Evolutionary conservation across 2,113 vertebrate genomes (phyloP).

Genomic region (Rhinoderma darwinii): DNA sequence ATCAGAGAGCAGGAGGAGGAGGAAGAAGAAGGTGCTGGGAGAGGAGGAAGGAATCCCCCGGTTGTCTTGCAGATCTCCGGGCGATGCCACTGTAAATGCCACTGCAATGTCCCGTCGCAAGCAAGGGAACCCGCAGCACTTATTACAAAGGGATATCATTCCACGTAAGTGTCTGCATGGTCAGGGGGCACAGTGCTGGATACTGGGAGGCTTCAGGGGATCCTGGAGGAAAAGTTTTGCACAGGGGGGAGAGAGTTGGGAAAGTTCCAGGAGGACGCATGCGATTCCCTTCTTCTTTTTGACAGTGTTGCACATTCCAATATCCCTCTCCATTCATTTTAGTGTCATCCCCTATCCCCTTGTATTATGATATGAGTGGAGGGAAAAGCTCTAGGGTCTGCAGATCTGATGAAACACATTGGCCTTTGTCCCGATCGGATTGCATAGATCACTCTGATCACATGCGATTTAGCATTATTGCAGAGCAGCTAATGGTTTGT

Average conservation of each 20-base stretch:
- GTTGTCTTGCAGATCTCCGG: conserved; percentile 86
- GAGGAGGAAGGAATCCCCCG: conserved; percentile 79
- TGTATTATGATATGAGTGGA: too few species aligned
- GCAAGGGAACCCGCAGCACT: conserved; percentile 99
- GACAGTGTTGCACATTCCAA: conserved; percentile 13
- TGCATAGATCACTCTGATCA: neutral
- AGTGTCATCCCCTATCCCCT: neutral
- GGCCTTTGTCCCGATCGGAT: neutral
- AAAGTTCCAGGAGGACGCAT: conserved; percentile 35
- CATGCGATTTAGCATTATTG: neutral
- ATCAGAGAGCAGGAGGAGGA: conserved; percentile 62
- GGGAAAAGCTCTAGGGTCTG: neutral
- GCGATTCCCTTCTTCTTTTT: neutral
- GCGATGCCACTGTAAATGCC: conserved; percentile 98
- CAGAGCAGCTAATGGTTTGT: neutral
- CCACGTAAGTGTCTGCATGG: conserved; percentile 83
- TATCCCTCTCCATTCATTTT: neutral
- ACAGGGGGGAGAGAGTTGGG: conserved; percentile 31
- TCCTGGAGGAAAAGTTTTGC: conserved; percentile 10
- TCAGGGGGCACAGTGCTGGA: neutral
- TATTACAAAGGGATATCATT: conserved; percentile 95
- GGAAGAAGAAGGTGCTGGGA: conserved; percentile 72
- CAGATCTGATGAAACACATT: neutral
- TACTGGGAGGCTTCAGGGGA: neutral
- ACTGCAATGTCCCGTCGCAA: conserved; percentile 99